Evolutionary conservation across 2,797 vertebrate genomes (phyloP), one percentile per base, ranked within the genome.

Genomic region (Graptemys geographica): DNA sequence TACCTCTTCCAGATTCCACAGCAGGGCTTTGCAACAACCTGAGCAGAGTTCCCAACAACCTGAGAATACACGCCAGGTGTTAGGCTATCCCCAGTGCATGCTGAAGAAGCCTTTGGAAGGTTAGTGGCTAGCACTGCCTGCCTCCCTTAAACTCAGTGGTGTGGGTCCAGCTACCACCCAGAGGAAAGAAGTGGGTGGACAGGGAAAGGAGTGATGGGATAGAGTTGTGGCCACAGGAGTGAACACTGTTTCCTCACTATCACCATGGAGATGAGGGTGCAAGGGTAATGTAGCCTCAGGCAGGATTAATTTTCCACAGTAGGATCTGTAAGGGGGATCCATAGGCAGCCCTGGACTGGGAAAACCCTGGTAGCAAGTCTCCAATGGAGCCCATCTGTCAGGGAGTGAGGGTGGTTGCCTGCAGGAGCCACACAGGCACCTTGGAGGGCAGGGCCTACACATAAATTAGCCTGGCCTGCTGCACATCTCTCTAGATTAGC

Each of bases 231-330:
- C 31, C 41, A 69, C 56, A 83, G 37, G 23, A 92, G 31, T 6
- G 79, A 16, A 10, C 23, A 65, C n/a, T 44, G 13, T 18, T 89
- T 84, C 41, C 49, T 78, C 52, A 55, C 23, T 0, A 1, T 19
- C 86, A 11, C 41, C 82, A 49, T 41, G 78, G 65, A 65, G 31
- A 23, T 31, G 8, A 0, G 0, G 41, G 3, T n/a, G 23, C 41
- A 76, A 76, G 4, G 12, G 41, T 47, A 27, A 44, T 27, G 41
- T 47, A 47, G 11, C 41, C 3, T 25, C 72, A 76, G 41, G 37
- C 25, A 16, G 41, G 6, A 47, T 47, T 47, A 47, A 7, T 76
- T 47, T 25, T 27, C 6, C 72, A 47, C 41, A 76, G 74, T 27
- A 80, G 10, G 12, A 8, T 1, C 9, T 84, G 2, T 78, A 86